These are phyloP conservation scores for Choloepus didactylus DNA, from an alignment of 2,797 vertebrate genomes.

Conservation along the genomic window DNA sequence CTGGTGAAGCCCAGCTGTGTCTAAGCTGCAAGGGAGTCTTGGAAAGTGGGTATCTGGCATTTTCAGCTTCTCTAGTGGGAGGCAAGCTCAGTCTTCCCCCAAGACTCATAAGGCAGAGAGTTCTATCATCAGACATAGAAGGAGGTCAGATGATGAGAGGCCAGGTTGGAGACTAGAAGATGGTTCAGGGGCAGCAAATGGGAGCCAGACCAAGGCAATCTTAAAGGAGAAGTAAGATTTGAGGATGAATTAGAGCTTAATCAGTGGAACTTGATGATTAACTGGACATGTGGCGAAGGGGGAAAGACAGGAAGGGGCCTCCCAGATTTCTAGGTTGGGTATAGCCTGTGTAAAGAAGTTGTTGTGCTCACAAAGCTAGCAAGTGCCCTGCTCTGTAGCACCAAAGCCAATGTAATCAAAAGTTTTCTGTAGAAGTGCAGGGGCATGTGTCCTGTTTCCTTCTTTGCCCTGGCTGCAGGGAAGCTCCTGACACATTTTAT, in stretches of 20 bases:
- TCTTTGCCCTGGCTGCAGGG: neutral
- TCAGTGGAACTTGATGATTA: neutral
- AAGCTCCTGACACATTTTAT: neutral
- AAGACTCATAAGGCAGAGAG: too few relatives aligned
- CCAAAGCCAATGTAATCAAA: neutral
- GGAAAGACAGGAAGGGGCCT: neutral
- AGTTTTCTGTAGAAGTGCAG: neutral
- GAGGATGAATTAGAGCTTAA: neutral
- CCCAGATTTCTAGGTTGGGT: neutral
- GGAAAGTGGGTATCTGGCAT: too few relatives aligned
- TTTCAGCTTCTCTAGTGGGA: too few relatives aligned
- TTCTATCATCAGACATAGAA: too few relatives aligned
- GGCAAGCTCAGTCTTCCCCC: too few relatives aligned
- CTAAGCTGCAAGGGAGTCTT: too few relatives aligned
- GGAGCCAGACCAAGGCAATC: neutral
- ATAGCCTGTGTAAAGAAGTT: neutral
- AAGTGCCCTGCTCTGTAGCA: neutral
- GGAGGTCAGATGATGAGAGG: too few relatives aligned
- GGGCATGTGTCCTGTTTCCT: neutral
- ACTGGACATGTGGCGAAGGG: neutral
- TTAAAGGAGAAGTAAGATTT: neutral
- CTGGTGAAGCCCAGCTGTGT: too few relatives aligned
- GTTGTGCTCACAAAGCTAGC: neutral
- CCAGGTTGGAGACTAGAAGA: neutral
- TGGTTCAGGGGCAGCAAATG: neutral